Conservation (phyloP, 2,888 invertebrate species). For the Limnephilus marmoratus region DNA sequence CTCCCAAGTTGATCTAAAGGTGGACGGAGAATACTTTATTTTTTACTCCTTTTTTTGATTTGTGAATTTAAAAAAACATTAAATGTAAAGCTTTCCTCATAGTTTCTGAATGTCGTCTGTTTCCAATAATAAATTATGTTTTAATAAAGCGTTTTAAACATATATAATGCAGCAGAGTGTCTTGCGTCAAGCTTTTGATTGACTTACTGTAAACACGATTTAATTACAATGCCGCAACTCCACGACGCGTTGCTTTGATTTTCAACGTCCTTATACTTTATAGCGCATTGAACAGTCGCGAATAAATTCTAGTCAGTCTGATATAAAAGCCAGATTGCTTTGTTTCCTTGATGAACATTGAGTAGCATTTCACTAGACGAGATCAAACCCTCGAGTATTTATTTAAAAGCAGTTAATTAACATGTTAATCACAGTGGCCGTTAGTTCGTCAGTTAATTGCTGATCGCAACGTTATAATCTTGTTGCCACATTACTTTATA, state of each 20-base stretch:
- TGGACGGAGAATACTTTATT: too few relatives aligned
- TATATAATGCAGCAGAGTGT: not conserved
- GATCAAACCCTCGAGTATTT: slow-evolving; percentile 8
- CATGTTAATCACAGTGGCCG: slow-evolving; percentile 22
- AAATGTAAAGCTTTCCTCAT: not conserved
- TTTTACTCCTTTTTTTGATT: too few relatives aligned
- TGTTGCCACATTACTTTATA: not conserved
- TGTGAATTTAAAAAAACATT: too few relatives aligned
- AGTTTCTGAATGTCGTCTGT: not conserved
- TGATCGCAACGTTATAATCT: not conserved
- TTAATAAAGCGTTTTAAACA: not conserved
- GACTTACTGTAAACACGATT: not conserved
- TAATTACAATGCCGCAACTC: not conserved
- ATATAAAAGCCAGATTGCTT: not conserved
- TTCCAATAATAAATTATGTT: not conserved
- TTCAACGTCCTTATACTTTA: not conserved
- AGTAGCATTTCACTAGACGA: slow-evolving; percentile 6
- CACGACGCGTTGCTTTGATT: not conserved
- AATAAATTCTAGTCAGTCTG: not conserved
- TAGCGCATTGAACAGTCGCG: not conserved
- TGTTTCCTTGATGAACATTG: not conserved
- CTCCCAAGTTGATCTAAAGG: too few relatives aligned
- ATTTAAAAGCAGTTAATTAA: slow-evolving; percentile 21
- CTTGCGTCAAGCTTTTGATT: not conserved
- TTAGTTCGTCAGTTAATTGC: slow-evolving; percentile 17